Conservation (phyloP, 2,113 vertebrate genomes). For the Rhodinocichla rosea region DNA sequence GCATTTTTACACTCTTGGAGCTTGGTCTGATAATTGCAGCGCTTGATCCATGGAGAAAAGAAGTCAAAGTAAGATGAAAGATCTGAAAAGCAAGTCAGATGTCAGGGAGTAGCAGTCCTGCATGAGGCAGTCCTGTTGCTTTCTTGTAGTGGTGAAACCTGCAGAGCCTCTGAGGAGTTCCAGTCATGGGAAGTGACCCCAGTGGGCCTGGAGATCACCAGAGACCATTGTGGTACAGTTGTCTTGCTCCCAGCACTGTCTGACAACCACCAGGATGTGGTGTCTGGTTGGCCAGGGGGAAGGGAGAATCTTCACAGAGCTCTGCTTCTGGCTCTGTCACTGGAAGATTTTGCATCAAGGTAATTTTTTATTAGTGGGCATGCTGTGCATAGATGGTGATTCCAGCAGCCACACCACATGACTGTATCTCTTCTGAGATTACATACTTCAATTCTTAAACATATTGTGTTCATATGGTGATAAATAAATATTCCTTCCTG, state of each 20-base stretch:
- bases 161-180: neutral
- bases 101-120: neutral
- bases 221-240: accelerated
- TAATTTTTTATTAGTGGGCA: neutral
- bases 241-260: neutral
- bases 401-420: neutral
- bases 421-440: neutral
- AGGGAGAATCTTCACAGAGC: neutral
- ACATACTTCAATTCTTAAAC: neutral
- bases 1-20: neutral
- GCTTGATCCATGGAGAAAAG: neutral
- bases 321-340: neutral
- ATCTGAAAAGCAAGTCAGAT: neutral
- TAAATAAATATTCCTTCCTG: neutral
- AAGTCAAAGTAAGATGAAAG: neutral
- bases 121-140: neutral
- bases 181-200: neutral
- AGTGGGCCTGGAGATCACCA: neutral
- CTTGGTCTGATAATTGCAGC: neutral
- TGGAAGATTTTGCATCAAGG: neutral
- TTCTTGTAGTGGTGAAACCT: neutral
- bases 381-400: neutral
- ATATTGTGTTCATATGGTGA: neutral
- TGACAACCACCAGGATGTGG: accelerated
- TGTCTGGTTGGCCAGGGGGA: neutral